These are phyloP conservation scores for Nemoura dubitans DNA, from an alignment of 2,888 invertebrate genomes.

Conservation along the genomic window DNA sequence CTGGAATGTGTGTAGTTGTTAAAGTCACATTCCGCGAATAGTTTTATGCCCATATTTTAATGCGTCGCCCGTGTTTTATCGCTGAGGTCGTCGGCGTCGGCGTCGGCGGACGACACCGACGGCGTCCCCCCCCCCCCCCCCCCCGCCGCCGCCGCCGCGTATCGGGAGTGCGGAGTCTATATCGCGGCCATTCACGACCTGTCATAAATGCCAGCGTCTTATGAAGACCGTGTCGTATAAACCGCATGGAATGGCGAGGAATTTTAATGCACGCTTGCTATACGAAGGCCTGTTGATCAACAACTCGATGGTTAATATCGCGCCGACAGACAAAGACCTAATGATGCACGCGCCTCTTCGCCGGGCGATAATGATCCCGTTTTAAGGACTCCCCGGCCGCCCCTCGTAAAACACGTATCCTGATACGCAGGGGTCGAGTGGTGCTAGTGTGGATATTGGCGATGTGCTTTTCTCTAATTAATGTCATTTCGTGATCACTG, in stretches of 20 bases:
- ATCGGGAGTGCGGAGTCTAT: neutral
- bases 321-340: neutral
- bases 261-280: neutral
- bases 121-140: neutral
- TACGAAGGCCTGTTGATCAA: neutral
- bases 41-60: slow-evolving; percentile 32
- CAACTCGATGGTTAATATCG: neutral
- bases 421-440: neutral
- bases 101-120: too few species aligned
- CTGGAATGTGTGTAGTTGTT: slow-evolving; percentile 33
- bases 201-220: neutral
- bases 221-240: neutral
- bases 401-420: too few species aligned
- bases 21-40: slow-evolving; percentile 30
- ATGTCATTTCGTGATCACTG: neutral
- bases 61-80: neutral
- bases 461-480: neutral
- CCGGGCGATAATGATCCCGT: neutral
- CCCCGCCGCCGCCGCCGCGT: too few species aligned
- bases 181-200: slow-evolving; percentile 7
- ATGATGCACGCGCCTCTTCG: too few species aligned
- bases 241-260: too few species aligned
- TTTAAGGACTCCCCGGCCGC: neutral
- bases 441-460: neutral
- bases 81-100: neutral